phyloP scores from a whole-genome alignment of 2,888 invertebrate genomes.

The Dasypogon diadema region DNA sequence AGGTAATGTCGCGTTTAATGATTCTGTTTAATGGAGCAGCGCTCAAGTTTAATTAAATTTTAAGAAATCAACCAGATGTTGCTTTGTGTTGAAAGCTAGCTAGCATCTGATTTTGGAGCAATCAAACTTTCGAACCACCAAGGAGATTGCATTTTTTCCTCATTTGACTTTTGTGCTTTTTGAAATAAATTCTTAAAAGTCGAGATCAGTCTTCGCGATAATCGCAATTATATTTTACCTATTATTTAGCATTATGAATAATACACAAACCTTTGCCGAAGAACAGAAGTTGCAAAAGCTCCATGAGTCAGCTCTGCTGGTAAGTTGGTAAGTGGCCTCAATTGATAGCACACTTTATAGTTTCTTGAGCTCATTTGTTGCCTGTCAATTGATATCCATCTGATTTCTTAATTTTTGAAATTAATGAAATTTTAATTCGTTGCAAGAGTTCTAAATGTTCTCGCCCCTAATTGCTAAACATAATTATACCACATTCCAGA shows the following conservation, averaged over 20 bases:
- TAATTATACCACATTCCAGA: too few relatives aligned
- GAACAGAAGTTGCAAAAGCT: slow-evolving; percentile 1
- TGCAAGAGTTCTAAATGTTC: too few relatives aligned
- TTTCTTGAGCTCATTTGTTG: background rate
- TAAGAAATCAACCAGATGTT: slow-evolving; percentile 38
- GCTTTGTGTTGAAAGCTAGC: background rate
- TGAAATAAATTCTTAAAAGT: too few relatives aligned
- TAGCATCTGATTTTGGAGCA: slow-evolving; percentile 24
- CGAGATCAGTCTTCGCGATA: background rate
- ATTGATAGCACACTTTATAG: background rate
- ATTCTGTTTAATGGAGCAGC: slow-evolving; percentile 11
- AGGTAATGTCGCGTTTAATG: slow-evolving; percentile 28
- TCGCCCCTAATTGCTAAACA: too few relatives aligned
- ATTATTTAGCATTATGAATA: slow-evolving; percentile 24
- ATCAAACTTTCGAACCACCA: slow-evolving; percentile 28
- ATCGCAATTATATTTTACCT: slow-evolving; percentile 18
- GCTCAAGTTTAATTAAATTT: slow-evolving; percentile 38
- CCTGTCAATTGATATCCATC: too few relatives aligned
- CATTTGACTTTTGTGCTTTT: too few relatives aligned
- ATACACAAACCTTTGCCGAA: background rate
- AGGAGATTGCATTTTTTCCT: slow-evolving; percentile 8
- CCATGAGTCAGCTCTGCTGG: background rate
- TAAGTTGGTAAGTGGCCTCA: background rate
- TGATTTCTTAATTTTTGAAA: too few relatives aligned
- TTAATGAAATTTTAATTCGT: too few relatives aligned